Percentiles rank a stretch among this genome's conserved stretches.
These are phyloP conservation scores for Paratrypauchen microcephalus DNA, from an alignment of 2,797 vertebrate genomes.

Conservation along the genomic window DNA sequence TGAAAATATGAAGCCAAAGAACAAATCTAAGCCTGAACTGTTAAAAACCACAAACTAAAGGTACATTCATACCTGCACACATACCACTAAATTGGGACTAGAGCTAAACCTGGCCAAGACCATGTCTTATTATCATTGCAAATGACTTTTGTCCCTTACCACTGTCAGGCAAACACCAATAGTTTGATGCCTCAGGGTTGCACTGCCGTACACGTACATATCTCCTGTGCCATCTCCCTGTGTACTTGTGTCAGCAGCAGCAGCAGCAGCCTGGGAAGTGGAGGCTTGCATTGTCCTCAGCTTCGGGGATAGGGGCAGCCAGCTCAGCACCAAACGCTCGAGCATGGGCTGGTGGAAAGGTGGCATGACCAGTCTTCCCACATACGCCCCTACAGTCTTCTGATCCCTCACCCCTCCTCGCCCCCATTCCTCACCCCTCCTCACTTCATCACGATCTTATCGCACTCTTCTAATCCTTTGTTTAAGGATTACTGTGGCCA, in stretches of 20 bases:
- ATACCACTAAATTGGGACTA: too few relatives aligned
- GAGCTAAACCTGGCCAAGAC: not conserved
- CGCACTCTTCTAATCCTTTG: conserved; percentile 46
- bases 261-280: conserved; percentile 71
- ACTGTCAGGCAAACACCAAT: not conserved
- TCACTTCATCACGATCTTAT: conserved; percentile 56
- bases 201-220: conserved; percentile 58
- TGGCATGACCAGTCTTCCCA: conserved; percentile 67
- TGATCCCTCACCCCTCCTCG: conserved; percentile 34
- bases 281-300: conserved; percentile 66
- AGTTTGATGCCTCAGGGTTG: conserved; percentile 41
- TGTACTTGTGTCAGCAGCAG: conserved; percentile 76
- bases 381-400: conserved; percentile 45
- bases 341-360: conserved; percentile 61
- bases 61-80: too few relatives aligned
- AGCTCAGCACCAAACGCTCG: conserved; percentile 58
- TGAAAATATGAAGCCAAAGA: not conserved
- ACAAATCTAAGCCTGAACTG: not conserved
- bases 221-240: conserved; percentile 68
- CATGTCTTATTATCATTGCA: not conserved
- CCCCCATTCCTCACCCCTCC: conserved; percentile 34
- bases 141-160: not conserved
- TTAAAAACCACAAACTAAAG: not conserved
- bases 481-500: conserved; percentile 47
- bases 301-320: conserved; percentile 63